Percentiles rank a stretch among this genome's conserved stretches.
Conservation (phyloP, 2,797 vertebrate species). For the Myotis daubentonii region DNA sequence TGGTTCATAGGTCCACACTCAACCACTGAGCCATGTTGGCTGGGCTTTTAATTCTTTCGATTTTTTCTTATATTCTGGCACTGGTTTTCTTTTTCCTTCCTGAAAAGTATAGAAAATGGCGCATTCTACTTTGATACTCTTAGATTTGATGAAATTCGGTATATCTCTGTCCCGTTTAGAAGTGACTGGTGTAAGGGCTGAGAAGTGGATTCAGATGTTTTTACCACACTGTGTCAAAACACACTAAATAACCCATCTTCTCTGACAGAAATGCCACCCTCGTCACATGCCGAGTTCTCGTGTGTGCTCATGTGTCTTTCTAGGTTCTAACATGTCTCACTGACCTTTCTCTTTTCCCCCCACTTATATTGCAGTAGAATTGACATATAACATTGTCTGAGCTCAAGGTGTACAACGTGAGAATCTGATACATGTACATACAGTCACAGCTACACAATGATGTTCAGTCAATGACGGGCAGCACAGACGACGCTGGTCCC, state of each 20-base stretch:
- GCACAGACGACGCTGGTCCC: background rate
- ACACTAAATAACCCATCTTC: background rate
- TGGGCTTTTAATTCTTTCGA: background rate
- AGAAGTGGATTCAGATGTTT: no score
- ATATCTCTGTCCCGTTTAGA: background rate
- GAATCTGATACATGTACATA: fast-evolving
- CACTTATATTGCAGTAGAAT: no score
- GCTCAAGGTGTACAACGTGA: fast-evolving
- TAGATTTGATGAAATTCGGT: background rate
- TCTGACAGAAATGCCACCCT: no score
- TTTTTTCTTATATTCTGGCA: background rate
- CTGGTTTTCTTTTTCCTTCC: background rate
- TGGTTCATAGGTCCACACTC: no score
- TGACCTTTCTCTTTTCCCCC: background rate
- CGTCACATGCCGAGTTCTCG: fast-evolving
- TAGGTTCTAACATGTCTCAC: background rate
- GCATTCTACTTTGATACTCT: background rate
- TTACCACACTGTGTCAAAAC: background rate
- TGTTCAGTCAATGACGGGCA: fast-evolving
- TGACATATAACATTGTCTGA: fast-evolving
- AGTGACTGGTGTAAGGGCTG: background rate
- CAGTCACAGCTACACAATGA: background rate
- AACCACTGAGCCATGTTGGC: no score
- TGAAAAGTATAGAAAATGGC: background rate
- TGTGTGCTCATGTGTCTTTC: background rate